Percentiles rank a stretch among this genome's conserved stretches.
phyloP scores from a whole-genome alignment of 2,888 invertebrate species.

The Dione vanillae region DNA sequence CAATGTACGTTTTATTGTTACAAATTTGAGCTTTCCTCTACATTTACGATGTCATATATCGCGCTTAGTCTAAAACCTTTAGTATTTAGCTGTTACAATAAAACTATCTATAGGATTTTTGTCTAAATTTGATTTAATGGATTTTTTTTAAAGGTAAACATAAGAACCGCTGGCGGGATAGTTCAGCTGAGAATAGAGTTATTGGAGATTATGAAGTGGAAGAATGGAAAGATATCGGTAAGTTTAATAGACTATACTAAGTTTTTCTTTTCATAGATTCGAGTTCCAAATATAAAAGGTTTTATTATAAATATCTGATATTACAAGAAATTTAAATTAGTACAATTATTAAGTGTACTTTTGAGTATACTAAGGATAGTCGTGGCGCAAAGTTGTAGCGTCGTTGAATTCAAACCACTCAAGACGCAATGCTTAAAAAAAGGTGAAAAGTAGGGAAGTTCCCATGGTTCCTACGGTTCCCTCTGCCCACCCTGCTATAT shows the following conservation, averaged over 20 bases:
- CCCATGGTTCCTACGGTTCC: too few species aligned
- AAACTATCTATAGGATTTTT: slow-evolving; percentile 3
- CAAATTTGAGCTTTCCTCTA: slow-evolving; percentile 73
- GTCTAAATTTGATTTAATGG: not conserved
- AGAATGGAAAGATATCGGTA: slow-evolving; percentile 89
- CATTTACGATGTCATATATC: slow-evolving; percentile 71
- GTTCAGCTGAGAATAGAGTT: slow-evolving; percentile 85
- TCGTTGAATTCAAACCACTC: too few species aligned
- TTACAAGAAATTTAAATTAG: too few species aligned
- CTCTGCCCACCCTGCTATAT: too few species aligned
- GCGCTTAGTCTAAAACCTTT: slow-evolving; percentile 69
- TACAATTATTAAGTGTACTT: too few species aligned
- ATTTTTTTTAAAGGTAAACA: slow-evolving; percentile 76
- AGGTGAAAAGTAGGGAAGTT: too few species aligned
- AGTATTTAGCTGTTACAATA: slow-evolving; percentile 53
- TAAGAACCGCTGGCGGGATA: slow-evolving; percentile 83
- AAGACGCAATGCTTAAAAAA: too few species aligned
- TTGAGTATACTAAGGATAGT: too few species aligned
- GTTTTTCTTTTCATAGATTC: not conserved
- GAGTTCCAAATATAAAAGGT: too few species aligned
- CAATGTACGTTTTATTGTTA: slow-evolving; percentile 78
- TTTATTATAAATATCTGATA: too few species aligned
- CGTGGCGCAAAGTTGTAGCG: too few species aligned
- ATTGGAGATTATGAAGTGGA: slow-evolving; percentile 89
- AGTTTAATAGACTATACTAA: slow-evolving; percentile 52